Base-by-base conservation (phyloP, 2,888 invertebrate species). In the Microctonus aethiopoides region DNA sequence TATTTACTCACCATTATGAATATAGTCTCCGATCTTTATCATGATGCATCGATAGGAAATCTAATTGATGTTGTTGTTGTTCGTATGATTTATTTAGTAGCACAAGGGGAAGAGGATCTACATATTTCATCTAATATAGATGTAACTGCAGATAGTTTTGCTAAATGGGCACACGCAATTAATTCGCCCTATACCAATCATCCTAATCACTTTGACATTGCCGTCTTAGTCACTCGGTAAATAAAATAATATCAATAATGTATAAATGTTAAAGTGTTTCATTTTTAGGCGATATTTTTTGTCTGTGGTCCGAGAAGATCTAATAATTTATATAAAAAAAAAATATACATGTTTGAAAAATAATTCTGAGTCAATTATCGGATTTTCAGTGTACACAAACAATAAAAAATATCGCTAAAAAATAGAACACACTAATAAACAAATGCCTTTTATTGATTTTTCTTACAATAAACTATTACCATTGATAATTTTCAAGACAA, bases 1-100 rank as follows among this genome's bases (percentile, higher is more conserved):
- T 96, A 96, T 85, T 90, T 96, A 51, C 89, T 96, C 59, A 95
- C 96, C 54, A 92, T 96, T 72, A 95, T 96, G 94, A 97, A 96
- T 84, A 95, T 96, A 94, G 96, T 91, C 87, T 92, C 94, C 2
- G 91, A 92, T 10, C 87, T 93, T 52, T 95, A 94, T 86, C 92
- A 93, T 88, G 95, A 95, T 80, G 93, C 93, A 10, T 93, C 93
- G 66, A 93, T 95, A 75, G 96, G 96, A 54, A 96, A 96, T 87
- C 93, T 93, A 81, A 93, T 97, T 76, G 95, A 95, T 85, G 91
- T 96, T 64, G 92, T 94, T 13, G 92, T 97, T 36, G 96, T 96
- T 2, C 91, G 93, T 80, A 92, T 96, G 64, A 91, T 95, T 75
- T 89, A 94, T 34, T 88, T 96, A 67, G 93, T 94, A 80, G 90